Percentiles rank a stretch among this genome's conserved stretches.
These are phyloP conservation scores for Agriopis leucophaearia DNA, from an alignment of 2,888 invertebrate species.

Conservation along the genomic window DNA sequence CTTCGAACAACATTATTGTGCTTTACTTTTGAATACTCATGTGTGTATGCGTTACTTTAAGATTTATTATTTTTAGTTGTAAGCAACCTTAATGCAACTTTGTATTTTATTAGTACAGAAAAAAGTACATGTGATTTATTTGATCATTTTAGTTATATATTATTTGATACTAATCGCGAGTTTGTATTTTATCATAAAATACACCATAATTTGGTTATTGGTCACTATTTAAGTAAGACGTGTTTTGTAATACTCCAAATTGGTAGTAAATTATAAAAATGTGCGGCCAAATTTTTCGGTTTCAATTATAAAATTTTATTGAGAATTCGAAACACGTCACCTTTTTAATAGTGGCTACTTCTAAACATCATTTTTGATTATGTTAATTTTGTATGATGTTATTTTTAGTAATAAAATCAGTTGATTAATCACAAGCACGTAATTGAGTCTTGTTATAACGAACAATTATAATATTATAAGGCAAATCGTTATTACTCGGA, in stretches of 20 bases:
- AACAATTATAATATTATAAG: constrained; percentile 70
- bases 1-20: constrained; percentile 83
- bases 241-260: constrained; percentile 49
- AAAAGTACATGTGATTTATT: constrained; percentile 84
- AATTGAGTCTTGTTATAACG: constrained; percentile 60
- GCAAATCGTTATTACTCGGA: constrained; percentile 84
- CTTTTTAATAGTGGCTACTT: constrained; percentile 44
- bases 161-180: constrained; percentile 62
- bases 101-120: constrained; percentile 82
- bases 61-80: constrained; percentile 43
- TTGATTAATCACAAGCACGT: constrained; percentile 56
- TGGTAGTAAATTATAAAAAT: not conserved
- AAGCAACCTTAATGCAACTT: constrained; percentile 68
- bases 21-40: constrained; percentile 86
- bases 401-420: constrained; percentile 47
- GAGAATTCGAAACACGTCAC: constrained; percentile 49
- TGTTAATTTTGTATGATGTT: constrained; percentile 45
- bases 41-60: constrained; percentile 81
- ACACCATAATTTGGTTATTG: constrained; percentile 37
- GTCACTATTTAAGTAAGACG: constrained; percentile 56
- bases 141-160: constrained; percentile 70
- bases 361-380: constrained; percentile 59
- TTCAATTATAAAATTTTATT: not conserved
- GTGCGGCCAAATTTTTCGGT: not conserved
- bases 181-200: constrained; percentile 39